Evolutionary conservation across 2,888 invertebrate species (phyloP), one percentile per base, ranked within the genome.

Genomic region (Chymomyza fuscimana): DNA sequence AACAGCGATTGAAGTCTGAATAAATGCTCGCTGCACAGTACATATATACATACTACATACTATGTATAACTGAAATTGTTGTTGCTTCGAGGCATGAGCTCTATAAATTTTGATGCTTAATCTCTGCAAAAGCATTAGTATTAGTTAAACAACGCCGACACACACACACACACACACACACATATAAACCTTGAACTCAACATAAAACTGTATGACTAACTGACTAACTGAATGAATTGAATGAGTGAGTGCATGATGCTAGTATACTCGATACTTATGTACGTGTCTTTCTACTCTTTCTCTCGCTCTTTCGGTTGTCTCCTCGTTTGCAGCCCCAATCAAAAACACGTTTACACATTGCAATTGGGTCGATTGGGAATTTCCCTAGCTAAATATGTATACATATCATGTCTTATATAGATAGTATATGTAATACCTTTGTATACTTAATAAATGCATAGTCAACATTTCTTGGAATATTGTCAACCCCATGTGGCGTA

Each of bases 121-220:
- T 78, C 71, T 46, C 74, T 65, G 65, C 46, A 46, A 46, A 73
- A 68, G 75, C 73, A 63, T 25, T 58, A 12, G 25, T 58, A 29
- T 29, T 63, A 65, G 65, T 75, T 66, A 75, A 73, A 73, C 74
- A 74, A 60, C 65, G 60, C 62, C 54, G 7, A 67, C 65, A 36
- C 59, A 60, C 64, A 54, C 46, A 58, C 52, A 80, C 66, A 68
- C 71, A 78, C 59, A 60, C 64, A 54, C 46, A 58, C 52, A 80
- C 66, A 68, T 70, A 78, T 70, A 86, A 88, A 84, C 88, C 83
- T 83, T 83, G 83, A 83, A 83, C 83, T 84, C 81, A 70, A 60
- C 50, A 76, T 70, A 67, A 78, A 75, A 58, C 60, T 46, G 40
- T 9, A 32, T 32, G 32, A 32, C 5, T 9, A 9, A 32, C 32